phyloP scores from a whole-genome alignment of 1,140 invertebrate genomes.

The Nasonia vitripennis region DNA sequence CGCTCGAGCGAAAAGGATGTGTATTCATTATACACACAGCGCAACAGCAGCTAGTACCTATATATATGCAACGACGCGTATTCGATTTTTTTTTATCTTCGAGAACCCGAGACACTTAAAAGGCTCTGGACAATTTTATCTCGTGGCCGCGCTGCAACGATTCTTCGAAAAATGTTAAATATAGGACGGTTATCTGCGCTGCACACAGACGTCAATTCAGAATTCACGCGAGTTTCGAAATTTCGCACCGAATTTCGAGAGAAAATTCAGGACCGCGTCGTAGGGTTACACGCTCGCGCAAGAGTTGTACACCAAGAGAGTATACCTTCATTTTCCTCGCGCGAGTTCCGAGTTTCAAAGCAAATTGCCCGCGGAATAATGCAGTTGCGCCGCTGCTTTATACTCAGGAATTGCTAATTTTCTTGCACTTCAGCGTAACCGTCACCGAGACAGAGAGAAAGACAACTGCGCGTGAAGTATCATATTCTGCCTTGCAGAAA shows the following conservation, averaged over 20 bases:
- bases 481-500: neutral
- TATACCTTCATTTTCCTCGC: neutral
- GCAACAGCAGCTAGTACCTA: too few relatives aligned
- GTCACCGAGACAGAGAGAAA: neutral
- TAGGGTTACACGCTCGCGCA: too few relatives aligned
- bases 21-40: neutral
- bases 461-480: neutral
- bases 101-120: too few relatives aligned
- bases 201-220: too few relatives aligned
- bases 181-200: too few relatives aligned
- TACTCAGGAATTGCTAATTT: conserved; percentile 4
- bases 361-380: neutral
- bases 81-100: neutral
- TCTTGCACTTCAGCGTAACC: neutral
- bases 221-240: too few relatives aligned
- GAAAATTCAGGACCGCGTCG: too few relatives aligned
- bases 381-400: neutral
- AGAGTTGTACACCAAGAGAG: neutral
- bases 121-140: too few relatives aligned
- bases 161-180: too few relatives aligned
- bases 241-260: too few relatives aligned
- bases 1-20: neutral
- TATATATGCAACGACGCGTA: too few relatives aligned
- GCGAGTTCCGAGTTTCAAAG: neutral
- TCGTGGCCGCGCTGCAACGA: too few relatives aligned